Conservation (phyloP, 1,140 invertebrate species). For the Callitettix versicolor region DNA sequence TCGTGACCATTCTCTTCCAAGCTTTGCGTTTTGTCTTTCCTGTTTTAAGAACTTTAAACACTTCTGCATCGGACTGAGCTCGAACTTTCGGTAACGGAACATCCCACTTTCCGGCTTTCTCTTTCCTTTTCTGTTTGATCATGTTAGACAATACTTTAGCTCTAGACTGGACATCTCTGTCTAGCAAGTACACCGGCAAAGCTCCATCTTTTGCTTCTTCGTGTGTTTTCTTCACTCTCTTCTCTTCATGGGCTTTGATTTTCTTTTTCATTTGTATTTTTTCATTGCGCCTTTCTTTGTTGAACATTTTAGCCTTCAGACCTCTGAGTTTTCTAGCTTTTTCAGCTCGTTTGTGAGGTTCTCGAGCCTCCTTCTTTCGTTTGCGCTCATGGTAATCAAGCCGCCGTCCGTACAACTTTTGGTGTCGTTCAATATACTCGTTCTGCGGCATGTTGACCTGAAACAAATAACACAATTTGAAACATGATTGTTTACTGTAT, state of each 20-base stretch:
- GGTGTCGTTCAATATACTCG: slow-evolving; percentile 97
- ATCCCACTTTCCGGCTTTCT: slow-evolving; percentile 99
- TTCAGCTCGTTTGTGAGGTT: slow-evolving; percentile 78
- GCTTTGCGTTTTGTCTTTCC: slow-evolving; percentile 93
- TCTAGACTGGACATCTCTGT: slow-evolving; percentile 86
- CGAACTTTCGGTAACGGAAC: slow-evolving; percentile 97
- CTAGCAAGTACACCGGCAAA: slow-evolving; percentile 89
- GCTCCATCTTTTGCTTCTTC: slow-evolving; percentile 75
- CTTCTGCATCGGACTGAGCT: slow-evolving; percentile 95
- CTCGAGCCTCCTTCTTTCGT: slow-evolving; percentile 88
- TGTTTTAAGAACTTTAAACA: slow-evolving; percentile 81
- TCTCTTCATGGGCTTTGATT: slow-evolving; percentile 85
- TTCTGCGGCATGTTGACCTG: slow-evolving; percentile 84
- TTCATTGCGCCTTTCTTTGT: slow-evolving; percentile 91
- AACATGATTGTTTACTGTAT: not conserved
- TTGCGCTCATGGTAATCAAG: slow-evolving; percentile 97
- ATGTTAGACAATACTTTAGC: slow-evolving; percentile 97
- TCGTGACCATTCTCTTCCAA: slow-evolving; percentile 99
- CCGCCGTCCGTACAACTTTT: slow-evolving; percentile 89
- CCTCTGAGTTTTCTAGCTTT: slow-evolving; percentile 87
- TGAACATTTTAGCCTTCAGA: slow-evolving; percentile 95
- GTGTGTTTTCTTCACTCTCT: slow-evolving; percentile 61
- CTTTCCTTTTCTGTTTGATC: slow-evolving; percentile 99
- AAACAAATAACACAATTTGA: slow-evolving; percentile 1
- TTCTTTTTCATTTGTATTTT: slow-evolving; percentile 99